Conservation (phyloP, 2,888 invertebrate genomes). For the Rutpela maculata region DNA sequence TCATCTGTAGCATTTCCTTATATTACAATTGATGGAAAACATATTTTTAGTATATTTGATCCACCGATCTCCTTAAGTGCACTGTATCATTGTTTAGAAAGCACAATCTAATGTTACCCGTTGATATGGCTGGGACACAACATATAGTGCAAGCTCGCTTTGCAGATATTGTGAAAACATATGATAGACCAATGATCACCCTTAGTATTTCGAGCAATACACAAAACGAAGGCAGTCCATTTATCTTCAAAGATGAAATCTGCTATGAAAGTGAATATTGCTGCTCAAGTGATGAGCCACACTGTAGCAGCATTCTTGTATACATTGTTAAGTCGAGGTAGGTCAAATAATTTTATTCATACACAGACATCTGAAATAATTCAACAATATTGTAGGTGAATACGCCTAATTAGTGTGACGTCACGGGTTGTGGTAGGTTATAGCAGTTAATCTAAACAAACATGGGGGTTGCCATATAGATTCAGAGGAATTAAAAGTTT, state of each 20-base stretch:
- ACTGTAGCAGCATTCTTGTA: constrained; percentile 3
- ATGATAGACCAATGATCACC: background rate
- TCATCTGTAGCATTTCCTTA: constrained; percentile 26
- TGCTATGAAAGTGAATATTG: too few relatives aligned
- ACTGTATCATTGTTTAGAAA: constrained; percentile 15
- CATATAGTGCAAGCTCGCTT: constrained; percentile 1
- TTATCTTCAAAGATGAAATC: background rate
- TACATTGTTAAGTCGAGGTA: background rate
- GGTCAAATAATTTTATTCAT: background rate
- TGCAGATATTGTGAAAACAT: background rate
- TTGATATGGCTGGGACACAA: background rate
- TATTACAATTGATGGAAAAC: too few relatives aligned
- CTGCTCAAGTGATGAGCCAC: background rate
- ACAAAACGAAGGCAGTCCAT: background rate
- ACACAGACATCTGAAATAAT: too few relatives aligned
- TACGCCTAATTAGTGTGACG: too few relatives aligned
- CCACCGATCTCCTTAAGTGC: constrained; percentile 33
- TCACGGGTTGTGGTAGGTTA: too few relatives aligned
- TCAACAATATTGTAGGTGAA: too few relatives aligned
- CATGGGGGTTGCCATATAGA: too few relatives aligned
- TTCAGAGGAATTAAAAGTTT: too few relatives aligned
- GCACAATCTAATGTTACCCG: constrained; percentile 14
- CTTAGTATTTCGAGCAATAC: background rate
- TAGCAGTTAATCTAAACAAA: too few relatives aligned
- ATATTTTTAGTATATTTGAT: constrained; percentile 31